Conservation (phyloP, 1,140 invertebrate genomes). For the Hermetia illucens region DNA sequence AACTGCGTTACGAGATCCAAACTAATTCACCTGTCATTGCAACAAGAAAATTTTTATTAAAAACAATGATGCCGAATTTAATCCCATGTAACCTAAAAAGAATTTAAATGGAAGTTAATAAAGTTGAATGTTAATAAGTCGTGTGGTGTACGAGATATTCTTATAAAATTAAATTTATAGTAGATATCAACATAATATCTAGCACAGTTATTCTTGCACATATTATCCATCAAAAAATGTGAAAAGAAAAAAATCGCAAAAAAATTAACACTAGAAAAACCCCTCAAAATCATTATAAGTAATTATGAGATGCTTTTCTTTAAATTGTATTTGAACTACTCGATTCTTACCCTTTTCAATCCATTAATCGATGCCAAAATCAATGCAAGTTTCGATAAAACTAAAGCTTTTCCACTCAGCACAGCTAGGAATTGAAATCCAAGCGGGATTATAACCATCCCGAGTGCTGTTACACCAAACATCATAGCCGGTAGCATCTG, state of each 20-base stretch:
- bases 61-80: no score
- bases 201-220: background rate
- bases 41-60: no score
- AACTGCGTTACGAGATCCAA: no score
- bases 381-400: conserved; percentile 60
- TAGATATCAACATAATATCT: background rate
- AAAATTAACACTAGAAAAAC: background rate
- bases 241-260: background rate
- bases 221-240: background rate
- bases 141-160: no score
- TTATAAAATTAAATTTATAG: background rate
- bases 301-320: background rate
- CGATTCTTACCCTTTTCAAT: conserved; percentile 41
- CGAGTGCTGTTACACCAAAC: conserved; percentile 53
- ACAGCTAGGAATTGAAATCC: conserved; percentile 64
- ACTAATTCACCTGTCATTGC: no score
- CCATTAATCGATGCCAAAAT: conserved; percentile 63
- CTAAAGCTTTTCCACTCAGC: conserved; percentile 56
- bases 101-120: no score
- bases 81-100: no score
- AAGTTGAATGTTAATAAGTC: no score
- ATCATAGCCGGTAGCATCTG: conserved; percentile 56
- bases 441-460: conserved; percentile 55
- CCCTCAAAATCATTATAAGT: background rate
- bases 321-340: no score